Evolutionary conservation across 2,113 vertebrate species (phyloP), one percentile per base, ranked within the genome.

Genomic region (Dromiciops gliroides): DNA sequence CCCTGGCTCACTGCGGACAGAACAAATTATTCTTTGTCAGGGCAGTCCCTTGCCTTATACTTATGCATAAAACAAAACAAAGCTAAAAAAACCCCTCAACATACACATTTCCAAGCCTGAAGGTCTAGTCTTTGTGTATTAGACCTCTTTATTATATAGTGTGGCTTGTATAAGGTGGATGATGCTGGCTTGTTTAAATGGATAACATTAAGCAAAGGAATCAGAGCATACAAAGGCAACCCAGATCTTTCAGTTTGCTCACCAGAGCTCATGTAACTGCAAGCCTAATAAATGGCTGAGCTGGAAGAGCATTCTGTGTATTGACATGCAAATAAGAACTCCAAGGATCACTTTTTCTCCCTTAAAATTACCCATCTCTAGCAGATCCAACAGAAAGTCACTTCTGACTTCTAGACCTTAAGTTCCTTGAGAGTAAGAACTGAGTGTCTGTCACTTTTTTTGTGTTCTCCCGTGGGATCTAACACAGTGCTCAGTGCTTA

Each of bases 171-270:
- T 22, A 89, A 51, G 60, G 25, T 51, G 12, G 44, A 31, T 49
- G 50, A 12, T 93, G 26, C 48, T 91, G 44, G 51, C 92, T 75
- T 91, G 37, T 56, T 94, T 50, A 92, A 92, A 37, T 23, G 89
- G 60, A 91, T 51, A 47, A 50, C 48, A 28, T 90, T 90, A 92
- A 93, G 90, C 23, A 44, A 92, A 92, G 37, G 10, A 75, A 37
- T 91, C 52, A 90, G n/a, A 92, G 92, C 88, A 56, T 47, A 95
- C 51, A 60, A 90, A 90, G 28, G 49, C 51, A 93, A 75, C 31
- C 88, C 52, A 23, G 26, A 31, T 7, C 19, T 92, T 48, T 89
- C 37, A 91, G 60, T 51, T 90, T 56, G 31, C 90, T 88, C 51
- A 53, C 19, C 48, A 89, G 90, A 92, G 90, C 47, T 67, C 48